These are phyloP conservation scores for Sinelater perroti DNA, from an alignment of 2,888 invertebrate genomes.

Conservation along the genomic window DNA sequence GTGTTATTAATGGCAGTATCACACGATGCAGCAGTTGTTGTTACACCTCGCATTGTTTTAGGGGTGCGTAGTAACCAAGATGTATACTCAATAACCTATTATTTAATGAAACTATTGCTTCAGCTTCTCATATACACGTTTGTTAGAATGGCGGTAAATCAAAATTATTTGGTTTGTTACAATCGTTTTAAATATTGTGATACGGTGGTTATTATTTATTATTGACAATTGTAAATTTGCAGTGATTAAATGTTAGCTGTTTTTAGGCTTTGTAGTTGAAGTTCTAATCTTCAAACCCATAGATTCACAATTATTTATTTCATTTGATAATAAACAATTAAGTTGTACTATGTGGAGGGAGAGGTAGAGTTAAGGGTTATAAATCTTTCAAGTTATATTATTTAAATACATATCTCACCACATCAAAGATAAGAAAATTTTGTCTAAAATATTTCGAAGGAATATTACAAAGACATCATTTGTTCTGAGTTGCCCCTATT, in stretches of 20 bases:
- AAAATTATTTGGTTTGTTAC: not conserved
- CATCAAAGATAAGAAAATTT: no score
- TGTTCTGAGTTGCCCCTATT: no score
- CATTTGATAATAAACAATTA: no score
- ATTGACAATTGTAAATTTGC: not conserved
- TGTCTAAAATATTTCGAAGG: no score
- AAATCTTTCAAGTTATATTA: no score
- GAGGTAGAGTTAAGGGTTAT: no score
- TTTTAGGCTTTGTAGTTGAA: not conserved
- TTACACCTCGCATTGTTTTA: not conserved
- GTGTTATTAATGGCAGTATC: not conserved
- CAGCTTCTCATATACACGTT: not conserved
- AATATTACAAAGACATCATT: no score
- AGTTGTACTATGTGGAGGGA: no score
- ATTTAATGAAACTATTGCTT: conserved; percentile 3
- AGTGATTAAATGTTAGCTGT: not conserved
- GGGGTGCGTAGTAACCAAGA: not conserved
- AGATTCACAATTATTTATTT: no score
- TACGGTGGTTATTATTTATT: not conserved
- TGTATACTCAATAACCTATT: not conserved
- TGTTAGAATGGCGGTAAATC: no score
- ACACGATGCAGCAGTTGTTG: not conserved
- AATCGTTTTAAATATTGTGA: not conserved
- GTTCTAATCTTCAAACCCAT: no score
- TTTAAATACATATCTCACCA: no score